Conservation (phyloP, 2,113 vertebrate genomes). For the Tachuris rubrigastra region DNA sequence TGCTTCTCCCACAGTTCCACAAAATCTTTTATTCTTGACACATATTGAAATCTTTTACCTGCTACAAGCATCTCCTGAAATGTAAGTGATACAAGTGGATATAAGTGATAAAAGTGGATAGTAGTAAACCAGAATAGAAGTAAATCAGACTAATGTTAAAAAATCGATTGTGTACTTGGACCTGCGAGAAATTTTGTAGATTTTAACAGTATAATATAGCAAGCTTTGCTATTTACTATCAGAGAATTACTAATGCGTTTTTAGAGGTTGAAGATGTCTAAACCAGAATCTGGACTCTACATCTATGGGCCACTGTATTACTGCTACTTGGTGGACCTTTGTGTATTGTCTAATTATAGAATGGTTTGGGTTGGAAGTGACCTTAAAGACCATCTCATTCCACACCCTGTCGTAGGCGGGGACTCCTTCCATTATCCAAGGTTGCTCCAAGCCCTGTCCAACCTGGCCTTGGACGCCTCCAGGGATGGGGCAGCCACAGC, state of each 20-base stretch:
- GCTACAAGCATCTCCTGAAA: background rate
- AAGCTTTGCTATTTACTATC: background rate
- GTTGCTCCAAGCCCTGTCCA: background rate
- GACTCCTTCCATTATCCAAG: background rate
- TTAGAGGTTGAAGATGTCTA: background rate
- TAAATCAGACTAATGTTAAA: background rate
- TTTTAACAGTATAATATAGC: background rate
- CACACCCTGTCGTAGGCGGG: background rate
- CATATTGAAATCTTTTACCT: background rate
- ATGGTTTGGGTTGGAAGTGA: background rate
- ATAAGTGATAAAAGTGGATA: background rate
- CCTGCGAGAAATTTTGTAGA: background rate
- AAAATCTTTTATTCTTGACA: background rate
- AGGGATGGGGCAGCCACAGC: background rate
- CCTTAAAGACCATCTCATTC: background rate
- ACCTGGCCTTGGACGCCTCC: background rate
- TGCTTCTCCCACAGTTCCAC: background rate
- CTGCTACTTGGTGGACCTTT: background rate
- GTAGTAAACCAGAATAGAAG: background rate
- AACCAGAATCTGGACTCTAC: background rate
- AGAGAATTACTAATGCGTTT: background rate
- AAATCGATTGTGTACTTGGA: background rate
- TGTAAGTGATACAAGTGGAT: background rate
- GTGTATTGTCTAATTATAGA: background rate
- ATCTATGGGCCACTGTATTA: accelerated